These are phyloP conservation scores for Stenodera caucasica DNA, from an alignment of 2,888 invertebrate species.

Conservation along the genomic window DNA sequence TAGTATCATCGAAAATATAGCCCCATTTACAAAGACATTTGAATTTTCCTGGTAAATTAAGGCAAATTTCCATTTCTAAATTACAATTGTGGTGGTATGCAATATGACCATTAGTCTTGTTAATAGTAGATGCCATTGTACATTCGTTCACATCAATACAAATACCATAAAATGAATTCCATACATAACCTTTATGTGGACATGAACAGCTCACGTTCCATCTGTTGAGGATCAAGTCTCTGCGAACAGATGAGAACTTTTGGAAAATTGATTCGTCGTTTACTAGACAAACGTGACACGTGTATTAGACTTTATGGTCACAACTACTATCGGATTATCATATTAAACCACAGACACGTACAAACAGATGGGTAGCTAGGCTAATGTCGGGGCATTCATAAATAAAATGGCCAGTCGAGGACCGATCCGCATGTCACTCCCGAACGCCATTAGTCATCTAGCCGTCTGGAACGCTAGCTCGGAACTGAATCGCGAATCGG, in stretches of 20 bases:
- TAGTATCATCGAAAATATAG: conserved; percentile 45
- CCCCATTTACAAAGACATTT: conserved; percentile 60
- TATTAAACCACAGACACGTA: neutral
- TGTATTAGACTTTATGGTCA: neutral
- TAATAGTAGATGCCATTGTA: conserved; percentile 30
- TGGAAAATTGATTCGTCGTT: conserved; percentile 48
- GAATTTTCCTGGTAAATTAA: conserved; percentile 61
- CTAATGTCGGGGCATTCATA: too few species aligned
- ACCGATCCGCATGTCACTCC: too few species aligned
- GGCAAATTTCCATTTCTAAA: conserved; percentile 57
- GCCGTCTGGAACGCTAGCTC: too few species aligned
- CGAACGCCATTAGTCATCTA: too few species aligned
- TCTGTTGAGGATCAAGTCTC: conserved; percentile 59
- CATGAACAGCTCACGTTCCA: conserved; percentile 67
- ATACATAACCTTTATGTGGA: conserved; percentile 57
- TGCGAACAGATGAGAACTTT: conserved; percentile 48
- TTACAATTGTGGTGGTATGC: conserved; percentile 56
- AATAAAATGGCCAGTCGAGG: too few species aligned
- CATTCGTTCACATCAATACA: conserved; percentile 69
- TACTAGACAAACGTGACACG: neutral
- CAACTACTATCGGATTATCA: neutral
- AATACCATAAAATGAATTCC: conserved; percentile 64
- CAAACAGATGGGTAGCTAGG: neutral
- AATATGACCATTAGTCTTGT: conserved; percentile 23
- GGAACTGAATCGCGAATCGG: too few species aligned